Conservation (phyloP, 2,888 invertebrate genomes). For the Steinernema hermaphroditum region DNA sequence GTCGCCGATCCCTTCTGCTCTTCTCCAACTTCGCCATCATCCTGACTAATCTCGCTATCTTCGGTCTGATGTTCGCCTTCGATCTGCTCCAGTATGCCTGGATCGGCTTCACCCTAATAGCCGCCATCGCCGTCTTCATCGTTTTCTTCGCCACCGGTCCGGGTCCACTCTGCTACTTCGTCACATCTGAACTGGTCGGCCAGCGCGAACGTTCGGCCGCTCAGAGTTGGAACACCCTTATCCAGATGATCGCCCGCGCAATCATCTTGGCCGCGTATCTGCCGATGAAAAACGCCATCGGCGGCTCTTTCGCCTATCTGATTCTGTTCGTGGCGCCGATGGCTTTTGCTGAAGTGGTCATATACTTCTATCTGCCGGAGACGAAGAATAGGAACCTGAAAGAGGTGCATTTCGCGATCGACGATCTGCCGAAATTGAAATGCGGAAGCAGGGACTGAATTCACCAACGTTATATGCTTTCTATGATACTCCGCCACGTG, state of each 20-base stretch:
- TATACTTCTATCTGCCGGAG: conserved; percentile 56
- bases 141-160: conserved; percentile 57
- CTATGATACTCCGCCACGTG: too few species aligned
- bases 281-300: conserved; percentile 53
- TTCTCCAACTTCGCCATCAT: conserved; percentile 32
- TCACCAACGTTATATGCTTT: too few species aligned
- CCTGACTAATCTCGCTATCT: conserved; percentile 44
- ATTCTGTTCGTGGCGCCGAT: conserved; percentile 55
- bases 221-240: conserved; percentile 57
- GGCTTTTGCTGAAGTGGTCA: conserved; percentile 46
- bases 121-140: conserved; percentile 52
- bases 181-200: conserved; percentile 57
- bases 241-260: conserved; percentile 57
- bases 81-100: conserved; percentile 41
- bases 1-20: conserved; percentile 54
- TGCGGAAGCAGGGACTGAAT: not conserved
- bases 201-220: conserved; percentile 55
- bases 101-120: conserved; percentile 49
- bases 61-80: conserved; percentile 43
- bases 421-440: conserved; percentile 28
- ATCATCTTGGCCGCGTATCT: conserved; percentile 52
- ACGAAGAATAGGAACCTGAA: conserved; percentile 49
- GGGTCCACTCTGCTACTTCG: conserved; percentile 59
- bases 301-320: conserved; percentile 51
- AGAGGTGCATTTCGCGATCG: conserved; percentile 37